Conservation (phyloP, 2,797 vertebrate genomes). For the Gallinago solitaria region DNA sequence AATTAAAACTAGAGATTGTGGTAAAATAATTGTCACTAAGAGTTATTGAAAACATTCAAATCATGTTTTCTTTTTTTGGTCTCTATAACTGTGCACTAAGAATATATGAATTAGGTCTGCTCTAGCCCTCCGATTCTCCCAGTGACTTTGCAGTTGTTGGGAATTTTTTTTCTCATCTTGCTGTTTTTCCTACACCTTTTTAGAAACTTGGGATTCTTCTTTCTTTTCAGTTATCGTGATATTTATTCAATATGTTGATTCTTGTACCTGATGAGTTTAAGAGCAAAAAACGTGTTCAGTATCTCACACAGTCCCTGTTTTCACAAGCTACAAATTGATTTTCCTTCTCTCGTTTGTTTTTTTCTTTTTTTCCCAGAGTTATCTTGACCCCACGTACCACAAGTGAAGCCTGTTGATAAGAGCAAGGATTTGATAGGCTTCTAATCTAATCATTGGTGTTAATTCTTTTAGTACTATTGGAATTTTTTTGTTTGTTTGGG, state of each 20-base stretch:
- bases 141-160: fast-evolving
- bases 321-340: background rate
- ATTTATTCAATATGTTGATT: background rate
- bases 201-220: background rate
- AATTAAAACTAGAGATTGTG: background rate
- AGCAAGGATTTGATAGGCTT: background rate
- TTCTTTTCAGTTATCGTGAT: background rate
- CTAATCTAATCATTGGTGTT: background rate
- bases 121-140: background rate
- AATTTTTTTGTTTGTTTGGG: too few relatives aligned
- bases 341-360: background rate
- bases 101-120: fast-evolving
- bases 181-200: background rate
- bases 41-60: background rate
- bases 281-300: background rate
- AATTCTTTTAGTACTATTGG: background rate
- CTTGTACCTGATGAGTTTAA: background rate
- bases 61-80: too few relatives aligned
- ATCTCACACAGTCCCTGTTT: background rate
- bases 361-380: background rate
- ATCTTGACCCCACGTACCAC: background rate
- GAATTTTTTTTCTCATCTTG: background rate
- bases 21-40: background rate
- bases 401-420: background rate
- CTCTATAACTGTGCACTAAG: background rate